These are phyloP conservation scores for Micrasema minimum DNA, from an alignment of 1,140 invertebrate species.

Conservation along the genomic window DNA sequence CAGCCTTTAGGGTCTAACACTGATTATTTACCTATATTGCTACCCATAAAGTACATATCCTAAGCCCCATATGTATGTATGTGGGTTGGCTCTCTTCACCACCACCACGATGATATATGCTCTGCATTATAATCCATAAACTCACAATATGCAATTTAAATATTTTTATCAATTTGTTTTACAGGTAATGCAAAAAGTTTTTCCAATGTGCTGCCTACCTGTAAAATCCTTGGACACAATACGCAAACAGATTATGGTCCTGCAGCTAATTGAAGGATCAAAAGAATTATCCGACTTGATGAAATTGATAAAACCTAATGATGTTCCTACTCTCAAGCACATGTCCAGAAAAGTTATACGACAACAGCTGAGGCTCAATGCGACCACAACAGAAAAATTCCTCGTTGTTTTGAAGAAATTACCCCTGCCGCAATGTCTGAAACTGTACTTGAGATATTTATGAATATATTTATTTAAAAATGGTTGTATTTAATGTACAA, in stretches of 20 bases:
- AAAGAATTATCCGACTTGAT: constrained; percentile 37
- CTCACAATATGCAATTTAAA: too few species aligned
- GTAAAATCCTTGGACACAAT: constrained; percentile 25
- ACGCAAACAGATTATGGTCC: constrained; percentile 23
- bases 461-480: constrained; percentile 15
- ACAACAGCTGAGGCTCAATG: constrained; percentile 29
- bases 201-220: constrained; percentile 44
- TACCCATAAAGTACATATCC: too few species aligned
- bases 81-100: too few species aligned
- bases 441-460: constrained; percentile 47
- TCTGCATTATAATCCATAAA: too few species aligned
- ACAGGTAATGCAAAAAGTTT: constrained; percentile 45
- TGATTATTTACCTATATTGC: too few species aligned
- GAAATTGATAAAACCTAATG: neutral
- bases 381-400: constrained; percentile 40
- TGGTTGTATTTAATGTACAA: neutral
- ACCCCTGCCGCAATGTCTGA: constrained; percentile 42
- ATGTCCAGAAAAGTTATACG: constrained; percentile 44
- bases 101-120: too few species aligned
- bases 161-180: too few species aligned
- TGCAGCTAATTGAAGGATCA: constrained; percentile 11
- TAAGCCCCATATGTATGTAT: too few species aligned
- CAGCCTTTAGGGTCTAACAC: too few species aligned
- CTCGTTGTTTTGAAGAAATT: constrained; percentile 38
- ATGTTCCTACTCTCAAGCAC: constrained; percentile 43